Percentiles rank a stretch among this genome's conserved stretches.
Evolutionary conservation across 2,797 vertebrate species (phyloP).

Genomic region (Malacoctenus gilli): DNA sequence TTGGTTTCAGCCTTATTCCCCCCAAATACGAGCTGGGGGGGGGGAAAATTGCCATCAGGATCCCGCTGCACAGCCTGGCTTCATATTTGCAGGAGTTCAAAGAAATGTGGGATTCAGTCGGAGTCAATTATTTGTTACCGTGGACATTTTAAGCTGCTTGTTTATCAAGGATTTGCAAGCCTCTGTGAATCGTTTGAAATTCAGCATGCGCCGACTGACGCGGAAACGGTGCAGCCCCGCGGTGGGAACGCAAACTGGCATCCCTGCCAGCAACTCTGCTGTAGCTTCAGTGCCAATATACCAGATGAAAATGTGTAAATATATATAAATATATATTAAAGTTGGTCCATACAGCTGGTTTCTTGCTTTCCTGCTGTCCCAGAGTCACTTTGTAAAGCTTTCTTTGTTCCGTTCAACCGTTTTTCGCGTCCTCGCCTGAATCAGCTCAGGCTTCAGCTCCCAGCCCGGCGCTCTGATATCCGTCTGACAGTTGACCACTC

Average conservation of each 20-base stretch:
- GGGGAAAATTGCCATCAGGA: background rate
- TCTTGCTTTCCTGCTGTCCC: conserved; percentile 29
- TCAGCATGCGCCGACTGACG: conserved; percentile 26
- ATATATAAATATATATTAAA: too few species aligned
- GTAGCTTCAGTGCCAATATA: conserved; percentile 66
- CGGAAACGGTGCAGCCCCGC: conserved; percentile 37
- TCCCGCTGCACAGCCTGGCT: conserved; percentile 3
- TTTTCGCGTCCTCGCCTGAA: background rate
- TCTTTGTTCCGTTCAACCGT: background rate
- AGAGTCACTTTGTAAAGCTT: conserved; percentile 22
- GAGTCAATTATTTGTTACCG: conserved; percentile 26
- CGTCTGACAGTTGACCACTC: conserved; percentile 9
- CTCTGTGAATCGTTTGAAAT: conserved; percentile 40
- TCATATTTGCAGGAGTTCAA: conserved; percentile 14
- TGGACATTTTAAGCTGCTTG: conserved; percentile 40
- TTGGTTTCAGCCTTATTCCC: conserved; percentile 17
- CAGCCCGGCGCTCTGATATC: conserved; percentile 18
- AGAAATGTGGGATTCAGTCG: conserved; percentile 10
- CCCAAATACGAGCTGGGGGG: conserved; percentile 16
- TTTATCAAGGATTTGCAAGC: conserved; percentile 50
- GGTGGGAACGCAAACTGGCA: conserved; percentile 33
- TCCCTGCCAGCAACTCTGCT: conserved; percentile 49
- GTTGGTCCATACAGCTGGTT: conserved; percentile 40
- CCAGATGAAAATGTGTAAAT: conserved; percentile 71
- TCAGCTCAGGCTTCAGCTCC: background rate